phyloP scores from a whole-genome alignment of 1,140 invertebrate genomes.

The Linepithema humile region DNA sequence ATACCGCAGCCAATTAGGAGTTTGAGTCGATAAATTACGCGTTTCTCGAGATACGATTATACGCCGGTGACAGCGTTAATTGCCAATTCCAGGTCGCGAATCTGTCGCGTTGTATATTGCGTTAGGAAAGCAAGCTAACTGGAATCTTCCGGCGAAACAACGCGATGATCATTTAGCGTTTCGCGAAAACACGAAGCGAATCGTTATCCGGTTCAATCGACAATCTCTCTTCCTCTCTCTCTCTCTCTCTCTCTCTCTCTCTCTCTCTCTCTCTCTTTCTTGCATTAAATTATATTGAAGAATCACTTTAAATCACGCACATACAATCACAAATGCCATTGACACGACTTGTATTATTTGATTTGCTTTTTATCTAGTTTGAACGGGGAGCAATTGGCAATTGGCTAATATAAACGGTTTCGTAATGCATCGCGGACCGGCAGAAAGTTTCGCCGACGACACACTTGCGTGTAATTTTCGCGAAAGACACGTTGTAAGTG shows the following conservation, averaged over 20 bases:
- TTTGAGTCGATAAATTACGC: conserved; percentile 78
- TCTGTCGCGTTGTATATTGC: conserved; percentile 64
- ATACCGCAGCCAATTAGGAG: conserved; percentile 78
- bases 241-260: too few relatives aligned
- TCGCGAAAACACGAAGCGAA: not conserved
- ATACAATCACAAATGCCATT: too few relatives aligned
- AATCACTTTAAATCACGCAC: too few relatives aligned
- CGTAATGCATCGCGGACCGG: not conserved
- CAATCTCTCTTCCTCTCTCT: not conserved
- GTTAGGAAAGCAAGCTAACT: conserved; percentile 63
- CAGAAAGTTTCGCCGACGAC: conserved; percentile 24
- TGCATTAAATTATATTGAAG: too few relatives aligned
- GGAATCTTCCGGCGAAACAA: conserved; percentile 68
- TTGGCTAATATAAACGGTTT: not conserved
- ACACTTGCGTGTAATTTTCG: conserved; percentile 63
- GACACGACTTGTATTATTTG: too few relatives aligned
- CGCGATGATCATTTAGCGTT: conserved; percentile 49
- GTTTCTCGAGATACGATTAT: conserved; percentile 77
- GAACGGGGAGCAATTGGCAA: not conserved
- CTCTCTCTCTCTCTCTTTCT: too few relatives aligned
- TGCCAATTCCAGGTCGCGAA: conserved; percentile 77
- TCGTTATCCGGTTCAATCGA: not conserved
- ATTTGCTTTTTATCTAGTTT: not conserved
- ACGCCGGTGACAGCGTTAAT: conserved; percentile 77
- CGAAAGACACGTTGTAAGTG: conserved; percentile 71